Evolutionary conservation across 1,140 invertebrate genomes (phyloP).

Genomic region (Halictus rubicundus): DNA sequence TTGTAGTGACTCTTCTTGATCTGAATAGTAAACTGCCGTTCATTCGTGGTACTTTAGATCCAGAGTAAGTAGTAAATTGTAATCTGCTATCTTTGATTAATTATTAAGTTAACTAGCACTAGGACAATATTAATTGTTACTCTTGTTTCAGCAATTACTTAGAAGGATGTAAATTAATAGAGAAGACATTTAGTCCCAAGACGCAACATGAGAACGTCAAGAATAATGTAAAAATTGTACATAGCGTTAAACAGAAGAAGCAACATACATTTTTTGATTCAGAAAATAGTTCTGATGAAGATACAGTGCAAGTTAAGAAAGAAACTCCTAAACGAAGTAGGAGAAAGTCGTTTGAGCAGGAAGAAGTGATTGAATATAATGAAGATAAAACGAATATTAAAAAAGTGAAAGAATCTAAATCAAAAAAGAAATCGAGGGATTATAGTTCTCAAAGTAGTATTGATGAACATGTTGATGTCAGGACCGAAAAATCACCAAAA

Average conservation of each 20-base stretch:
- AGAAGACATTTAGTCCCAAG: not conserved
- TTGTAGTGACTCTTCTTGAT: conserved; percentile 81
- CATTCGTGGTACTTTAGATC: conserved; percentile 81
- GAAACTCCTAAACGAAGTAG: not conserved
- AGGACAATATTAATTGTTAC: not conserved
- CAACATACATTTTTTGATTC: conserved; percentile 20
- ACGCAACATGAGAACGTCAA: not conserved
- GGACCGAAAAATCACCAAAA: not conserved
- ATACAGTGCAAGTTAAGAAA: not conserved
- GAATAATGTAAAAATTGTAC: not conserved
- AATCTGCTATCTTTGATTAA: conserved; percentile 54
- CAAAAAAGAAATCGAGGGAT: not conserved
- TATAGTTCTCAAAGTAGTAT: conserved; percentile 4
- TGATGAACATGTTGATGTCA: conserved; percentile 18
- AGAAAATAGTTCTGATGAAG: conserved; percentile 20
- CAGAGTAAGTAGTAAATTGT: conserved; percentile 78
- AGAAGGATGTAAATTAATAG: conserved; percentile 51
- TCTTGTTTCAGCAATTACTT: conserved; percentile 62
- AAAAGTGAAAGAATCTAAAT: conserved; percentile 1
- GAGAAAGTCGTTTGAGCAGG: conserved; percentile 3
- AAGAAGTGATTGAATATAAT: conserved; percentile 25
- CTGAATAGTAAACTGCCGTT: conserved; percentile 82
- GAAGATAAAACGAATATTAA: conserved; percentile 8
- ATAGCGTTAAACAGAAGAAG: not conserved
- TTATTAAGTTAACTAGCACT: not conserved